phyloP scores from a whole-genome alignment of 2,797 vertebrate species.

The Sebastes nivosus region DNA sequence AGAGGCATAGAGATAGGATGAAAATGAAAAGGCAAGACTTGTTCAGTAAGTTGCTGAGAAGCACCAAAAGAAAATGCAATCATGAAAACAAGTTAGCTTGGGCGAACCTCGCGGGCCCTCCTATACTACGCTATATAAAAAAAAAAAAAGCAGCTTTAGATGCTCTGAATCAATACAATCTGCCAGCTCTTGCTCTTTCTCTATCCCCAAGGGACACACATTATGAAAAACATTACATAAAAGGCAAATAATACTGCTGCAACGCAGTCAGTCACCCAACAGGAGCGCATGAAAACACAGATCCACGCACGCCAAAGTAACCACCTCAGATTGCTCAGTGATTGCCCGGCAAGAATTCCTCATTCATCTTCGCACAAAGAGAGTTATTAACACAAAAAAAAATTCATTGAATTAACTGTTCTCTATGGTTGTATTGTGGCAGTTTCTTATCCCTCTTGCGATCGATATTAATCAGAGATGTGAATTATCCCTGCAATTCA shows the following conservation, averaged over 20 bases:
- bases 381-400: constrained; percentile 57
- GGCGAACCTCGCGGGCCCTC: constrained; percentile 62
- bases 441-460: constrained; percentile 54
- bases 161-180: constrained; percentile 80
- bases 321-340: constrained; percentile 48
- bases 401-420: constrained; percentile 42
- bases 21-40: constrained; percentile 28
- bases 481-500: constrained; percentile 69
- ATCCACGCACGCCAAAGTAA: constrained; percentile 1
- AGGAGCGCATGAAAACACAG: constrained; percentile 7
- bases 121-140: constrained; percentile 38
- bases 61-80: constrained; percentile 65
- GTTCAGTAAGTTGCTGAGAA: constrained; percentile 32
- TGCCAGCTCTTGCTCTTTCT: constrained; percentile 64
- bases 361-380: constrained; percentile 46
- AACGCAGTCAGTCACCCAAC: constrained; percentile 31
- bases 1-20: not conserved
- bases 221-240: constrained; percentile 80
- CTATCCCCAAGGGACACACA: constrained; percentile 66
- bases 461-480: constrained; percentile 79
- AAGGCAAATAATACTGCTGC: constrained; percentile 70
- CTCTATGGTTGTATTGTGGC: constrained; percentile 60
- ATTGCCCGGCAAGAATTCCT: constrained; percentile 23
- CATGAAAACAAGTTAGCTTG: constrained; percentile 56
- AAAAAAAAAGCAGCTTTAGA: constrained; percentile 72